Evolutionary conservation across 2,888 invertebrate species (phyloP), one percentile per base, ranked within the genome.

Genomic region (Acanthopleura granulata): DNA sequence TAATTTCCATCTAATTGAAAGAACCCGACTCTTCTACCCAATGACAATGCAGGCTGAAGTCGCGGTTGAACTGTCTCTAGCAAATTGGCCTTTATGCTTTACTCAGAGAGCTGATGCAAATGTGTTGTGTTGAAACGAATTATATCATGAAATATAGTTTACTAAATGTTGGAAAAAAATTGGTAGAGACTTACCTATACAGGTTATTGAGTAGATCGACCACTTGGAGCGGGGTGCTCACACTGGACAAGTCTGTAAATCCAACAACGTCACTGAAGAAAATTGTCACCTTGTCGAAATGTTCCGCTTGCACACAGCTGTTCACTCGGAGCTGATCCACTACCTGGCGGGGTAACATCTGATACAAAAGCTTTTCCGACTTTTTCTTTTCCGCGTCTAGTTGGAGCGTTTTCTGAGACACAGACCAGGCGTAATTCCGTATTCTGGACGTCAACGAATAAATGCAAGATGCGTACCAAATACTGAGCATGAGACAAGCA

Each of bases 401-500:
- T 25, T 40, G 49, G 11, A 40, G 22, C 4, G 71, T 71, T 27
- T 71, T 71, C 40, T 49, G 40, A 22, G 40, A 29, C 16, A 71
- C n/a, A 14, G 18, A 22, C 71, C 71, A 49, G 4, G 71, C 71
- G 18, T 71, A 71, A 22, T 62, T 73, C 49, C 57, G 73, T 51
- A 76, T 70, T 62, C 66, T 73, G 16, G 29, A 57, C 25, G 49
- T 74, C 69, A 76, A 49, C 1, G 62, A 62, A 40, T 74, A 27
- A 49, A 76, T 62, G 16, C 73, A 57, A 30, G 69, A 27, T 66
- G 73, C 73, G 51, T 76, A 76, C 76, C 76, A 76, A 14, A 66
- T 25, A 22, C 70, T 74, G 27, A 76, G 66, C 12, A 51, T 30
- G 66, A 76, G n/a, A 15, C 73, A 73, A 25, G 49, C 57, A 29